Percentiles rank a stretch among this genome's conserved stretches.
These are phyloP conservation scores for Emydura subglobosa DNA, from an alignment of 2,113 vertebrate species.

Conservation along the genomic window DNA sequence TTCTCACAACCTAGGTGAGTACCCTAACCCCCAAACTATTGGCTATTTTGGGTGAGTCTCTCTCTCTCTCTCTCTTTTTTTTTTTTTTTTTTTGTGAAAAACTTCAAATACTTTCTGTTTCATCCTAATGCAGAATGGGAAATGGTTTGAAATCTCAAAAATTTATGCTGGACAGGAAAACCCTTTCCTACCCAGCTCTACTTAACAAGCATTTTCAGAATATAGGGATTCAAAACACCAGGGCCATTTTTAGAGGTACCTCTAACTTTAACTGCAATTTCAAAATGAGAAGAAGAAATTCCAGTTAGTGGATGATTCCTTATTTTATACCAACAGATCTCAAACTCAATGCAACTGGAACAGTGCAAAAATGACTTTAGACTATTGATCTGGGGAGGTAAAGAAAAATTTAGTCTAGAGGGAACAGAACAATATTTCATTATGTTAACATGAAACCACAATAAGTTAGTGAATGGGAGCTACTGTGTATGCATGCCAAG, in stretches of 20 bases:
- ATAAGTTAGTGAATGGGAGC: constrained; percentile 23
- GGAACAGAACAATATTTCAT: constrained; percentile 37
- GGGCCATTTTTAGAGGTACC: neutral
- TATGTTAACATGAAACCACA: constrained; percentile 43
- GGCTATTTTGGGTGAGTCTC: too few relatives aligned
- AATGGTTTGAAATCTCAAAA: too few relatives aligned
- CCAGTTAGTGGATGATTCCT: neutral
- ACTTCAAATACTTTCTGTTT: too few relatives aligned
- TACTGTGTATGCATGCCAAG: neutral
- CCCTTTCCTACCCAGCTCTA: neutral
- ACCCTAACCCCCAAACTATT: too few relatives aligned
- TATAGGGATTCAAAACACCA: neutral
- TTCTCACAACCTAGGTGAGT: too few relatives aligned
- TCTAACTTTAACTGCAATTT: neutral
- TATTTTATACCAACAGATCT: constrained; percentile 17
- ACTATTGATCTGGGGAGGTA: constrained; percentile 16
- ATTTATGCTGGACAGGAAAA: too few relatives aligned
- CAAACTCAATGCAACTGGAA: neutral
- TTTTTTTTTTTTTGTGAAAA: too few relatives aligned
- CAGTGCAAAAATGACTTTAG: constrained; percentile 9
- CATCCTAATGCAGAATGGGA: too few relatives aligned
- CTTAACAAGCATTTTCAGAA: neutral
- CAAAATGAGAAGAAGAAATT: neutral
- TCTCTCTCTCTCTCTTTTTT: too few relatives aligned
- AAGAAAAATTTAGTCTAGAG: constrained; percentile 40